These are phyloP conservation scores for Triplophysa tibetana DNA, from an alignment of 2,113 vertebrate species.

Conservation along the genomic window DNA sequence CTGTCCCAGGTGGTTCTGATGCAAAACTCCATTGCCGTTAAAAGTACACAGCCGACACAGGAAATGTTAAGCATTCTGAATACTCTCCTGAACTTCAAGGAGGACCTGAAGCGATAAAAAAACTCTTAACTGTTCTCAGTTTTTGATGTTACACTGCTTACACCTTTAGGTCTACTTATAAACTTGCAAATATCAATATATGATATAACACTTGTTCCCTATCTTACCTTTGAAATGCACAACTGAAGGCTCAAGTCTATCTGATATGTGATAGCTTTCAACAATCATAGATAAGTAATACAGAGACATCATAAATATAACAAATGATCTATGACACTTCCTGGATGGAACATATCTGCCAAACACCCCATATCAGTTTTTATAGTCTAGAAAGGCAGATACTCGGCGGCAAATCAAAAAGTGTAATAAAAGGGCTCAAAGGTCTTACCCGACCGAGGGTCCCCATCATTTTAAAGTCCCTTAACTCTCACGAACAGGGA, in stretches of 20 bases:
- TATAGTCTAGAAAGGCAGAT: neutral
- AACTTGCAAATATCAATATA: neutral
- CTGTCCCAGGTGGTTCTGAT: constrained; percentile 85
- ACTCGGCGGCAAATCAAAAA: neutral
- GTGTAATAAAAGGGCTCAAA: neutral
- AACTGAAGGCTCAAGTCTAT: neutral
- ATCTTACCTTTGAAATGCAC: neutral
- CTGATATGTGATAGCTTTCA: constrained; percentile 3
- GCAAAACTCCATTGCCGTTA: constrained; percentile 78
- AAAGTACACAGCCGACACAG: neutral
- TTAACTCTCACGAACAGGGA: neutral
- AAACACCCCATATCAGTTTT: neutral
- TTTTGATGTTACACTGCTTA: neutral
- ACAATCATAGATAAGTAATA: constrained; percentile 20
- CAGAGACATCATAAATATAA: neutral
- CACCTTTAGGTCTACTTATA: neutral
- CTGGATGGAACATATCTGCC: neutral
- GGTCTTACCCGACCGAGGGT: neutral
- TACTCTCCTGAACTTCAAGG: neutral
- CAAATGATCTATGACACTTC: neutral
- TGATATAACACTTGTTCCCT: neutral
- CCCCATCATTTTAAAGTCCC: neutral
- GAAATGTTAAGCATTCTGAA: constrained; percentile 20
- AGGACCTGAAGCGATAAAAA: neutral
- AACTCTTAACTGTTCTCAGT: neutral